Base-by-base conservation (phyloP, 2,113 vertebrate species). In the Chelonoidis abingdonii region DNA sequence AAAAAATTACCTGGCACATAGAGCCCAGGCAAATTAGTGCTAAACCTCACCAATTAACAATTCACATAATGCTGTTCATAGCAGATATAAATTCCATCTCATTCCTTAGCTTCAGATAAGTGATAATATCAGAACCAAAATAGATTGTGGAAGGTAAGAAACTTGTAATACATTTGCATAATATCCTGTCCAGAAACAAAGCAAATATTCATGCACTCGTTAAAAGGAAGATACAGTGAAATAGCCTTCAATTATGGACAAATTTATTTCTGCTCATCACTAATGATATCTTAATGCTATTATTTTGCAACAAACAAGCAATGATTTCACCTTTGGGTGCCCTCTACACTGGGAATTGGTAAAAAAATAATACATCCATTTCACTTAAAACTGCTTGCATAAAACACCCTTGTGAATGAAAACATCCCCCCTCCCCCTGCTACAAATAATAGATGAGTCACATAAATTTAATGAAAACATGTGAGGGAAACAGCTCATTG, bases 151-250 rank as follows among this genome's bases (percentile, higher is more conserved):
- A 81, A 85, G 24, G 89, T n/a, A 54, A 19, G 89, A 88, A 41
- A 57, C 24, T 44, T 21, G 47, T 31, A 86, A 38, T 27, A 5
- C 1, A 86, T 94, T 87, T 72, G 10, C 35, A 83, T 81, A 21
- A 92, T 27, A 79, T 76, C 13, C 25, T 50, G 19, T 92, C 80
- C 72, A 81, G 35, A 80, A 93, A 88, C 81, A 88, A 72, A 83
- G 11, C n/a, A 83, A 92, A 44, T 62, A 75, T 75, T 5, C 49
- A 25, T 65, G 82, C 57, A 87, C 41, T 87, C 21, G n/a, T 86
- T 86, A 92, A 87, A 87, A 96, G 79, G 13, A 86, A 93, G 92
- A 79, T 38, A 56, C 44, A 59, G 81, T 38, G 62, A 85, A 89
- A 86, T 80, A 75, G 10, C 49, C 86, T 57, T 38, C 56, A 78